These are phyloP conservation scores for Dastarcus helophoroides DNA, from an alignment of 2,888 invertebrate species.

Conservation along the genomic window DNA sequence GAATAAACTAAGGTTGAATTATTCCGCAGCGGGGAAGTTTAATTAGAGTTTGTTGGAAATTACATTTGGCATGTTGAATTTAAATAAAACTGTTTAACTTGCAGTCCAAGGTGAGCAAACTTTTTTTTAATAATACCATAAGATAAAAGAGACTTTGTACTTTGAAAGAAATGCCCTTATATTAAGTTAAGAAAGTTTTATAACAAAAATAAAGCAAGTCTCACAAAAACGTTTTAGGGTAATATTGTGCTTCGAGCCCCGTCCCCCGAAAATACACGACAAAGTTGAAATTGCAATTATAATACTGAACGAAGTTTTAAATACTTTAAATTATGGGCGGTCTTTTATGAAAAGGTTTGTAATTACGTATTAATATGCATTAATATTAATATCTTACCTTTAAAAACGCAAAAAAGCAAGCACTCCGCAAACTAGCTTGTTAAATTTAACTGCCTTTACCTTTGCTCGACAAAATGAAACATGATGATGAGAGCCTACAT, in stretches of 20 bases:
- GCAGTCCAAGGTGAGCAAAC: too few species aligned
- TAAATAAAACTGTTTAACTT: too few species aligned
- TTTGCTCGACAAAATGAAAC: too few species aligned
- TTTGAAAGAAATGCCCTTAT: conserved; percentile 31
- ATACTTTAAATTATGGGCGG: conserved; percentile 21
- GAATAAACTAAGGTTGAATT: too few species aligned
- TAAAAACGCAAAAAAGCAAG: conserved; percentile 6
- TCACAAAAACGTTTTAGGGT: conserved; percentile 22
- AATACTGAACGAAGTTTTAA: conserved; percentile 23
- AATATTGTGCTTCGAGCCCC: conserved; percentile 4
- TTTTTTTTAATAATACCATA: conserved; percentile 32
- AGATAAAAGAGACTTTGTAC: conserved; percentile 32
- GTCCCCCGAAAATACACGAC: conserved; percentile 18
- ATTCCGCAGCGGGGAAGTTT: too few species aligned
- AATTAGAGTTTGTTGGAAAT: too few species aligned
- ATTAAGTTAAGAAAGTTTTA: conserved; percentile 30
- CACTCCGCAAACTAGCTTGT: too few species aligned
- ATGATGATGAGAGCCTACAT: too few species aligned
- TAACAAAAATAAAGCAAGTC: conserved; percentile 28
- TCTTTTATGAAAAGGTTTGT: conserved; percentile 16
- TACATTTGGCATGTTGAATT: too few species aligned
- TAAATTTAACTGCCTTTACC: too few species aligned
- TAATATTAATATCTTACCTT: conserved; percentile 16
- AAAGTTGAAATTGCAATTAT: conserved; percentile 29
- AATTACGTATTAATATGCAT: conserved; percentile 22